Percentiles rank a stretch among this genome's conserved stretches.
Conservation (phyloP, 2,797 vertebrate genomes). For the Menidia menidia region DNA sequence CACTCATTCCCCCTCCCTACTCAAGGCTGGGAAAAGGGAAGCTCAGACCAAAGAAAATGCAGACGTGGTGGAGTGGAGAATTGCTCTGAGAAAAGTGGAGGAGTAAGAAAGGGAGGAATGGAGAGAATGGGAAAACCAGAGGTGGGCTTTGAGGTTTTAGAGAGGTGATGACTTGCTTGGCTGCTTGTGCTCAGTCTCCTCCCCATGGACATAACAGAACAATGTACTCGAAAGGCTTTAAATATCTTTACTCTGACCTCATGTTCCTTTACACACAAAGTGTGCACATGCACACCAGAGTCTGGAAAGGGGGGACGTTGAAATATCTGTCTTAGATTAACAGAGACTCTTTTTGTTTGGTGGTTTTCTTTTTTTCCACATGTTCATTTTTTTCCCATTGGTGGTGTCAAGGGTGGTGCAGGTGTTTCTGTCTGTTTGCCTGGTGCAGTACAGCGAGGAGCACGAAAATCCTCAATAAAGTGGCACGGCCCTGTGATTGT, state of each 20-base stretch:
- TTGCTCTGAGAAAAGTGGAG: constrained; percentile 38
- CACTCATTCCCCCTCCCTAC: constrained; percentile 36
- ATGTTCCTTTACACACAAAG: constrained; percentile 52
- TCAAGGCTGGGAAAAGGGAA: constrained; percentile 39
- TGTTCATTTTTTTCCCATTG: constrained; percentile 30
- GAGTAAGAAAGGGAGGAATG: constrained; percentile 24
- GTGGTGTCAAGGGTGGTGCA: constrained; percentile 46
- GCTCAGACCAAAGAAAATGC: constrained; percentile 43
- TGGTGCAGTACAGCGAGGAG: constrained; percentile 59
- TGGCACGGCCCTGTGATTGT: constrained; percentile 63
- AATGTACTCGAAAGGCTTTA: constrained; percentile 76
- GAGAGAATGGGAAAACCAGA: constrained; percentile 60
- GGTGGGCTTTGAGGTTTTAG: constrained; percentile 63
- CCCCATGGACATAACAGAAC: constrained; percentile 76
- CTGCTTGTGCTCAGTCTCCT: constrained; percentile 66
- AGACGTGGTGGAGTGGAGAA: constrained; percentile 30
- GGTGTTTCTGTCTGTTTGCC: constrained; percentile 54
- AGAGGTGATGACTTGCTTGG: constrained; percentile 75
- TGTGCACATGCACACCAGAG: constrained; percentile 22
- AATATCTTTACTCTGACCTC: constrained; percentile 77
- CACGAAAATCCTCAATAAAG: constrained; percentile 70
- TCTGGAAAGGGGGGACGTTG: constrained; percentile 53
- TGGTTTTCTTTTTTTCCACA: constrained; percentile 14
- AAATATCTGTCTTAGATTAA: constrained; percentile 64
- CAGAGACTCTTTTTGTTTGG: constrained; percentile 6